Evolutionary conservation across 2,113 vertebrate genomes (phyloP).

Genomic region (Cyanistes caeruleus): DNA sequence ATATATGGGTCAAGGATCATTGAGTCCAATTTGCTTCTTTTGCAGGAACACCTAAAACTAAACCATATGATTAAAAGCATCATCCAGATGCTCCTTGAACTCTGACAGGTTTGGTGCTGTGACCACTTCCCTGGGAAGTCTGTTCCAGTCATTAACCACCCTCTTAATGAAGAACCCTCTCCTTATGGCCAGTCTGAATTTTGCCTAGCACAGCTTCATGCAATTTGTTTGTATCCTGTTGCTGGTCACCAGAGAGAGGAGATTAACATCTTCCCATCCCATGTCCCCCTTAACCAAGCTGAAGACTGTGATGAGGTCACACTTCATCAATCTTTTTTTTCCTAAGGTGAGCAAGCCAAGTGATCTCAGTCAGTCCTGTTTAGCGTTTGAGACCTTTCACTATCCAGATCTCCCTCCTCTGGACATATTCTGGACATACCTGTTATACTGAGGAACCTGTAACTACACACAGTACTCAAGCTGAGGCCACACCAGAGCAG

Average conservation of each 20-base stretch:
- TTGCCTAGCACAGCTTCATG: not conserved
- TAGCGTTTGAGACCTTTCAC: not conserved
- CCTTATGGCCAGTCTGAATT: not conserved
- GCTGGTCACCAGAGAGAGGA: not conserved
- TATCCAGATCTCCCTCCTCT: not conserved
- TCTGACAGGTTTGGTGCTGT: not conserved
- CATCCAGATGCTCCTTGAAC: not conserved
- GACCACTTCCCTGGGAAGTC: not conserved
- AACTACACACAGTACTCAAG: not conserved
- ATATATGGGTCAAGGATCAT: not conserved
- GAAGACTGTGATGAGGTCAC: not conserved
- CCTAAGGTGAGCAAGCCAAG: not conserved
- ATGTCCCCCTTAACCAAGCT: not conserved
- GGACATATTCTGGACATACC: not conserved
- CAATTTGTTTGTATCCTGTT: not conserved
- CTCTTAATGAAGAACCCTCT: not conserved
- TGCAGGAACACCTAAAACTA: not conserved
- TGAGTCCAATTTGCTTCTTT: rapidly evolving
- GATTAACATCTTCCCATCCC: not conserved
- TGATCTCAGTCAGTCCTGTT: not conserved
- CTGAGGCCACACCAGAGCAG: not conserved
- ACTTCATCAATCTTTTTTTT: not conserved
- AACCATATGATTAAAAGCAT: not conserved
- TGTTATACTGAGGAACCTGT: not conserved
- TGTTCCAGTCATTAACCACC: not conserved